Evolutionary conservation across 2,113 vertebrate genomes (phyloP).

Genomic region (Ivindomyrus marchei): DNA sequence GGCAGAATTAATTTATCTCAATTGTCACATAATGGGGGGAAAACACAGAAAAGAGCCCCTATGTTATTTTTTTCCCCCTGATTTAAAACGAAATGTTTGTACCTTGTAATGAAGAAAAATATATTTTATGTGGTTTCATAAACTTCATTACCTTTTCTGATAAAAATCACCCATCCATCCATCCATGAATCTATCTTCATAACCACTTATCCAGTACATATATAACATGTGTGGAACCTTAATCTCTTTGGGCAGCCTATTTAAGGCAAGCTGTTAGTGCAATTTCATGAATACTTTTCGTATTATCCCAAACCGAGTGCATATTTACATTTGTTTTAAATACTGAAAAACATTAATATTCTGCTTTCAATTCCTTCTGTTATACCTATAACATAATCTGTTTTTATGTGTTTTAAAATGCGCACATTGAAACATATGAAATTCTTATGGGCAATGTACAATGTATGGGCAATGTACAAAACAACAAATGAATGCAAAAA

Average conservation of each 20-base stretch:
- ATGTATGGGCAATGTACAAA: not conserved
- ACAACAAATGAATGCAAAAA: not conserved
- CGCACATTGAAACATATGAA: not conserved
- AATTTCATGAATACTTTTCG: not conserved
- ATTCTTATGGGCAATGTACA: not conserved
- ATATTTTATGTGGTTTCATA: not conserved
- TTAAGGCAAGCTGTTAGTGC: not conserved
- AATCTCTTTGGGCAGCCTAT: not conserved
- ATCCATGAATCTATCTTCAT: not conserved
- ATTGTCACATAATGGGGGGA: not conserved
- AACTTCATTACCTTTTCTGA: not conserved
- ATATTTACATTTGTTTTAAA: not conserved
- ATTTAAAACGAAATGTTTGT: not conserved
- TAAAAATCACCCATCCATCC: not conserved
- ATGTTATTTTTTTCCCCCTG: not conserved
- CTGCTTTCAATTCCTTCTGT: not conserved
- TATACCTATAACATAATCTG: not conserved
- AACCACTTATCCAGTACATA: not conserved
- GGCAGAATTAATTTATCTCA: not conserved
- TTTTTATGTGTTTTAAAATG: not conserved
- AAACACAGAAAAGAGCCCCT: not conserved
- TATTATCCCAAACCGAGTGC: not conserved
- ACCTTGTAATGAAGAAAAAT: not conserved
- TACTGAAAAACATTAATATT: not conserved
- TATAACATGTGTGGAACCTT: not conserved